Percentiles rank a stretch among this genome's conserved stretches.
Evolutionary conservation across 2,113 vertebrate species (phyloP).

Genomic region (Spermophilus dauricus): DNA sequence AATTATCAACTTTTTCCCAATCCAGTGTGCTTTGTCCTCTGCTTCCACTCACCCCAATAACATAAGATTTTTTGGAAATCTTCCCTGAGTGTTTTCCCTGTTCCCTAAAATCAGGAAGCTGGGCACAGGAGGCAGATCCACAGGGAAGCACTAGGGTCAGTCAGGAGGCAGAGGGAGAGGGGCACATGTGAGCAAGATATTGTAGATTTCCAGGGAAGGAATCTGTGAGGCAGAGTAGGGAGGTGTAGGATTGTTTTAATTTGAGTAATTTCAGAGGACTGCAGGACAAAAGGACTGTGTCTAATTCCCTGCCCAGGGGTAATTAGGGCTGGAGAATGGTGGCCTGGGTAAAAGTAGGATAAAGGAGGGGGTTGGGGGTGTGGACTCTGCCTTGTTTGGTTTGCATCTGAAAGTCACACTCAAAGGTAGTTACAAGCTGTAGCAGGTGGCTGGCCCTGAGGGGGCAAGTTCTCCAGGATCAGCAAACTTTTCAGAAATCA

Average conservation of each 20-base stretch:
- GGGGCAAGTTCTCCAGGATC: not conserved
- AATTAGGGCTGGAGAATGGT: not conserved
- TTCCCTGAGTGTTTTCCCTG: not conserved
- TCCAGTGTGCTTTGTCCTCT: not conserved
- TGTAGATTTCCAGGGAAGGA: not conserved
- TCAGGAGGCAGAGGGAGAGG: not conserved
- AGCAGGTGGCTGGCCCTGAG: not conserved
- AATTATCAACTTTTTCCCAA: not conserved
- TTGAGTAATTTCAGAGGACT: not conserved
- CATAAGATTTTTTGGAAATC: not conserved
- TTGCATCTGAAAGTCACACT: not conserved
- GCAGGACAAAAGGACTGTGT: too few relatives aligned
- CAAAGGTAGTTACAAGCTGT: not conserved
- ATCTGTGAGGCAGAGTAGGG: too few relatives aligned
- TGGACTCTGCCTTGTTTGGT: not conserved
- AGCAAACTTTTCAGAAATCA: not conserved
- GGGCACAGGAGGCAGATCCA: rapidly evolving
- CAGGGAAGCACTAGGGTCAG: too few relatives aligned
- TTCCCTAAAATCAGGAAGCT: not conserved
- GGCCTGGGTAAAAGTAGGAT: not conserved
- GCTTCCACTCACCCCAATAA: not conserved
- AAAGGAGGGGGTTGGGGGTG: not conserved
- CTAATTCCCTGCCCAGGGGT: not conserved
- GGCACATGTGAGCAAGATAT: not conserved
- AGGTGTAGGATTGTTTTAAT: not conserved